A percentile compares a stretch with the other conserved stretches of the same genome.
Evolutionary conservation across 2,888 invertebrate species (phyloP).

Genomic region (Clusia tigrina): DNA sequence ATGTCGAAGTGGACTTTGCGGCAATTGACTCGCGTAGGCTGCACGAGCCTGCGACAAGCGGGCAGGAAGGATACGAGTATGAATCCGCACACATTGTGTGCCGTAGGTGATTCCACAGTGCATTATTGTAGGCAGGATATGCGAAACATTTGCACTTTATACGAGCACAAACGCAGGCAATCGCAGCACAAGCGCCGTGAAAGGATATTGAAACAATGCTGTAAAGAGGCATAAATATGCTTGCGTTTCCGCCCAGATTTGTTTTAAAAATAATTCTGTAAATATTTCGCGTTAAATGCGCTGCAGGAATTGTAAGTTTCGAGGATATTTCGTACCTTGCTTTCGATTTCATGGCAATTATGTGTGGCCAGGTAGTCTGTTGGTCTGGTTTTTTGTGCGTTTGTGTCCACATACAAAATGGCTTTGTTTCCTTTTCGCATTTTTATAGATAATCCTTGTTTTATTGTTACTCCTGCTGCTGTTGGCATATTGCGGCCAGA

Average conservation of each 20-base stretch:
- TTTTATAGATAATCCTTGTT: slow-evolving; percentile 11
- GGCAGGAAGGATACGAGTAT: slow-evolving; percentile 20
- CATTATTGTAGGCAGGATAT: slow-evolving; percentile 1
- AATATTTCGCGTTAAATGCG: too few relatives aligned
- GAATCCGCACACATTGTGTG: slow-evolving; percentile 14
- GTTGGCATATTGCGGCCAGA: slow-evolving; percentile 7
- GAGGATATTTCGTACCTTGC: neutral
- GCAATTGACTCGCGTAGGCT: slow-evolving; percentile 16
- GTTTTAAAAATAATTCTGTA: too few relatives aligned
- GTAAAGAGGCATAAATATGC: neutral
- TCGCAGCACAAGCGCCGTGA: neutral
- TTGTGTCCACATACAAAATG: too few relatives aligned
- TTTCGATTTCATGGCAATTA: neutral
- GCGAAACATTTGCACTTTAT: slow-evolving; percentile 4
- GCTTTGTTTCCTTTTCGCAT: neutral
- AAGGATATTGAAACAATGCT: slow-evolving; percentile 1
- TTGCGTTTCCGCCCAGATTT: too few relatives aligned
- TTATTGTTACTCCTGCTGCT: slow-evolving; percentile 12
- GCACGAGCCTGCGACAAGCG: too few relatives aligned
- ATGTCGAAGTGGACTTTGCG: slow-evolving; percentile 17
- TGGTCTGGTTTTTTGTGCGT: too few relatives aligned
- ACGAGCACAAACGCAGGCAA: too few relatives aligned
- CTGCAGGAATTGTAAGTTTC: too few relatives aligned
- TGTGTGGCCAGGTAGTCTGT: too few relatives aligned
- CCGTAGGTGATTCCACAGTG: slow-evolving; percentile 13